Evolutionary conservation across 2,797 vertebrate genomes (phyloP).

Genomic region (Alcedo quadribrachys): DNA sequence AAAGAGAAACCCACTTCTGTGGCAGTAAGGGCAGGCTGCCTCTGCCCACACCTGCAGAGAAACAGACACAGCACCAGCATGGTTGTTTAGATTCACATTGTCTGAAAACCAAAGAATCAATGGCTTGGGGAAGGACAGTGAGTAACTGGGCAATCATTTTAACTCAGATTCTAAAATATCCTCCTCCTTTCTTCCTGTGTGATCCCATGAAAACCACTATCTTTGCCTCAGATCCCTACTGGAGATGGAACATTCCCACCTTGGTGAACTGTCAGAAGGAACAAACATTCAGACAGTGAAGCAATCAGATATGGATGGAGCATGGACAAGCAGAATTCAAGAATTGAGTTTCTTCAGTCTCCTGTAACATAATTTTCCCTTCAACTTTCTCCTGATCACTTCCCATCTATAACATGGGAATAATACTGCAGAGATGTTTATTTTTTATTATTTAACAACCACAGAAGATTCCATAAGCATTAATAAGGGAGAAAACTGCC

Average conservation of each 20-base stretch:
- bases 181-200: fast-evolving
- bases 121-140: background rate
- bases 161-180: background rate
- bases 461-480: background rate
- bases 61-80: background rate
- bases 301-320: background rate
- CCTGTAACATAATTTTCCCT: background rate
- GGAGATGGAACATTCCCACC: background rate
- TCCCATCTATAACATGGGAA: background rate
- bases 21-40: background rate
- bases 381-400: background rate
- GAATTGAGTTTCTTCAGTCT: background rate
- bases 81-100: background rate
- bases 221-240: background rate
- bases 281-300: background rate
- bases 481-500: background rate
- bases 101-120: background rate
- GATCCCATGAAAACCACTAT: fast-evolving
- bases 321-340: background rate
- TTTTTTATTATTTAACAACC: background rate
- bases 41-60: background rate
- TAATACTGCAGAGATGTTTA: background rate
- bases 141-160: background rate
- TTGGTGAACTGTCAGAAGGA: background rate
- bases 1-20: background rate